phyloP scores from a whole-genome alignment of 2,113 vertebrate genomes.

The Gallinago media region DNA sequence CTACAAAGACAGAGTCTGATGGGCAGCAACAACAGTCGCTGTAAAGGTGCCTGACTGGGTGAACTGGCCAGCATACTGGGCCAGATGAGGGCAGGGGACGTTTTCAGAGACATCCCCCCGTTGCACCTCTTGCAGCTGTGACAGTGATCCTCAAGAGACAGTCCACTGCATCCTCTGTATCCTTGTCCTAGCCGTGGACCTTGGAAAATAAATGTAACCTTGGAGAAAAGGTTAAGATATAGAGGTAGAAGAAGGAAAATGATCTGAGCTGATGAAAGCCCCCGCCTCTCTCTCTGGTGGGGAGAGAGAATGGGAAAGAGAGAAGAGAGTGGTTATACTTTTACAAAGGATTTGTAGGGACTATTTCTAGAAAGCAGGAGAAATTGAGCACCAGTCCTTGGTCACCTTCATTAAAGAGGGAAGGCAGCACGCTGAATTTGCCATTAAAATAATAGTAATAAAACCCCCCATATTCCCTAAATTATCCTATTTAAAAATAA shows the following conservation, averaged over 20 bases:
- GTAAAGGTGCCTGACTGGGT: neutral
- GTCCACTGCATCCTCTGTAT: neutral
- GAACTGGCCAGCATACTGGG: neutral
- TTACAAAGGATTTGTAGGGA: conserved; percentile 38
- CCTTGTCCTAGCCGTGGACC: neutral
- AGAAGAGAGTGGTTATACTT: conserved; percentile 5
- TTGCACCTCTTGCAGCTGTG: neutral
- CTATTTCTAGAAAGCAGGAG: conserved; percentile 64
- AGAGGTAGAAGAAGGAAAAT: neutral
- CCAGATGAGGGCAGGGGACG: neutral
- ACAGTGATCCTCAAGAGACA: neutral
- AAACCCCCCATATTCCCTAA: conserved; percentile 6
- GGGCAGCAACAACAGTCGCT: neutral
- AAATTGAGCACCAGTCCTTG: conserved; percentile 36
- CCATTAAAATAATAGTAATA: conserved; percentile 12
- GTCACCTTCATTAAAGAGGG: conserved; percentile 63
- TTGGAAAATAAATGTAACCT: neutral
- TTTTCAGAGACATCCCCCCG: neutral
- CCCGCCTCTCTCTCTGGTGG: accelerated
- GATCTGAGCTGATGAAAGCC: neutral
- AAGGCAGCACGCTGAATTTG: conserved; percentile 59
- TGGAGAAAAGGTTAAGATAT: neutral
- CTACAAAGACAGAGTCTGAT: accelerated
- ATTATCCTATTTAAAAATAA: conserved; percentile 69
- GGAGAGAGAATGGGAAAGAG: neutral